These are phyloP conservation scores for Pseudachorutes palmiensis DNA, from an alignment of 1,140 invertebrate species.

Conservation along the genomic window DNA sequence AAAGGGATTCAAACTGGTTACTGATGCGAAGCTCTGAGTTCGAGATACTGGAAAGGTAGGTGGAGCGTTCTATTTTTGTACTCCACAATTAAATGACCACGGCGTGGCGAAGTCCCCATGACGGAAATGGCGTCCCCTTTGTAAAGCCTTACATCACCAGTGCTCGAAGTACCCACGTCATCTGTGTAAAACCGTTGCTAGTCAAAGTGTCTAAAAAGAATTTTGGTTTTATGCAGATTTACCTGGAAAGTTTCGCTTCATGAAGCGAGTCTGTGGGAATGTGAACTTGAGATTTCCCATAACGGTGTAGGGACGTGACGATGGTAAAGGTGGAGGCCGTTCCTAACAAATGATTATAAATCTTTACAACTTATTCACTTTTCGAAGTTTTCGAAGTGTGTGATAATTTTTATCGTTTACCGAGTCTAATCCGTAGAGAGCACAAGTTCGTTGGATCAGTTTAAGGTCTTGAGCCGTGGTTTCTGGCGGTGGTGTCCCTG, in stretches of 20 bases:
- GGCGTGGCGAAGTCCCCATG: constrained; percentile 64
- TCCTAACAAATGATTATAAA: constrained; percentile 51
- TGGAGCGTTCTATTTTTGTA: constrained; percentile 69
- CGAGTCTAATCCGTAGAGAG: constrained; percentile 71
- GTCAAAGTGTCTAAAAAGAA: constrained; percentile 6
- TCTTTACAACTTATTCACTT: background rate
- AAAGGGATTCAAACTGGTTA: background rate
- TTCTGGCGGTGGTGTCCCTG: constrained; percentile 65
- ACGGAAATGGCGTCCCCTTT: constrained; percentile 77
- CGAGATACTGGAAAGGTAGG: constrained; percentile 79
- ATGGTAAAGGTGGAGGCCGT: constrained; percentile 78
- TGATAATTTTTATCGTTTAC: background rate
- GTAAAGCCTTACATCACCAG: constrained; percentile 52
- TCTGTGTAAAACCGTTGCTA: constrained; percentile 20
- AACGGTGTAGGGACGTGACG: constrained; percentile 79
- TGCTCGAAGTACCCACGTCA: constrained; percentile 50
- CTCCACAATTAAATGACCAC: constrained; percentile 74
- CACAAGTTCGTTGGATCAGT: constrained; percentile 77
- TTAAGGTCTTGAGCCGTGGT: constrained; percentile 65
- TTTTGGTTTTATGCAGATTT: constrained; percentile 33
- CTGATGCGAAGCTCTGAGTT: constrained; percentile 52
- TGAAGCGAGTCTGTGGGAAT: constrained; percentile 81
- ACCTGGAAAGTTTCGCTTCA: constrained; percentile 82
- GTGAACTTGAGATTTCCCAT: constrained; percentile 82
- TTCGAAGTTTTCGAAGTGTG: background rate